These are phyloP conservation scores for Mycteria americana DNA, from an alignment of 2,797 vertebrate species.

Conservation along the genomic window DNA sequence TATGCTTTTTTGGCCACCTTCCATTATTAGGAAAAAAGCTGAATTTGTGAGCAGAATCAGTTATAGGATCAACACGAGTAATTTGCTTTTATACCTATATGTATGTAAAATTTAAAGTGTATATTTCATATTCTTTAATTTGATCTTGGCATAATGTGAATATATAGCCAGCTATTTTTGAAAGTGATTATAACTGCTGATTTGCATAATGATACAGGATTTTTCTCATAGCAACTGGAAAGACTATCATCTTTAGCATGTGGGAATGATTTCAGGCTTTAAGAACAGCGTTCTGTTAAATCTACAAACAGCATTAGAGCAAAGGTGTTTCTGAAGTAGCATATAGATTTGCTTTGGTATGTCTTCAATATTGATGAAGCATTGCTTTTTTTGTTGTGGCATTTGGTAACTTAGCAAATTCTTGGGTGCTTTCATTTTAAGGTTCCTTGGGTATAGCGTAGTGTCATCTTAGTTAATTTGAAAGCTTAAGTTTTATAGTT, in stretches of 20 bases:
- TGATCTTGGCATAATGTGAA: not conserved
- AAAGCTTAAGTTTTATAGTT: not conserved
- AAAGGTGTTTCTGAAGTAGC: not conserved
- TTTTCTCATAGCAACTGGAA: constrained; percentile 34
- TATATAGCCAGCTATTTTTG: constrained; percentile 41
- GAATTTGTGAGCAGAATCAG: not conserved
- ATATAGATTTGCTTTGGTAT: not conserved
- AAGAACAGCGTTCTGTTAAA: not conserved
- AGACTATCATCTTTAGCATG: not conserved
- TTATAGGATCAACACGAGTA: not conserved
- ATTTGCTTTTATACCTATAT: not conserved
- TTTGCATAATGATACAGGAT: constrained; percentile 31
- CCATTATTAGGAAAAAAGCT: not conserved
- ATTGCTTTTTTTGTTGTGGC: accelerated
- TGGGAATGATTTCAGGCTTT: constrained; percentile 26
- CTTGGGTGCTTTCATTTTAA: not conserved
- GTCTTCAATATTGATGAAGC: accelerated
- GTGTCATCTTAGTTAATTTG: not conserved
- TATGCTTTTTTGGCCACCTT: not conserved
- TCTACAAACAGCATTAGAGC: not conserved
- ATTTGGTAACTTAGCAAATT: not conserved
- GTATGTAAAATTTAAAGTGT: not conserved
- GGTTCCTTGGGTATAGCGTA: not conserved
- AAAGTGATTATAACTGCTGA: not conserved
- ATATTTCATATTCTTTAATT: constrained; percentile 9